Percentiles rank a stretch among this genome's conserved stretches.
These are phyloP conservation scores for Danaus melanippus DNA, from an alignment of 1,140 invertebrate species.

Conservation along the genomic window DNA sequence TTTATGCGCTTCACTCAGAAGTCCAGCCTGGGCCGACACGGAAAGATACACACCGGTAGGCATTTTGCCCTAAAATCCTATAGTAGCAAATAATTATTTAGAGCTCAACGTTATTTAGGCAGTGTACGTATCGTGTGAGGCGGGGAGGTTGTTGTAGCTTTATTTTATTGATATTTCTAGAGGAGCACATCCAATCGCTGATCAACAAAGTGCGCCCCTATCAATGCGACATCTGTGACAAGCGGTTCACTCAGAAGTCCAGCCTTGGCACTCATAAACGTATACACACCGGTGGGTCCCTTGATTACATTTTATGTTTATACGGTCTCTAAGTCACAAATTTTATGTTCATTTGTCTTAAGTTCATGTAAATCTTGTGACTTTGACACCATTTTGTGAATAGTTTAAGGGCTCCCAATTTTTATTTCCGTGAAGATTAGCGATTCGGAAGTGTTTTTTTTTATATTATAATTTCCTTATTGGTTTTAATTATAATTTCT, in stretches of 20 bases:
- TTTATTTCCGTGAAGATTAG: conserved; percentile 35
- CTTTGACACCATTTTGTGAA: conserved; percentile 69
- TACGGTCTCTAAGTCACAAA: conserved; percentile 64
- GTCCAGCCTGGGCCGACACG: conserved; percentile 73
- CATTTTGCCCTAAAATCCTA: conserved; percentile 70
- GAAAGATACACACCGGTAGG: conserved; percentile 73
- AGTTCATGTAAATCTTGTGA: conserved; percentile 44
- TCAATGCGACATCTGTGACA: conserved; percentile 83
- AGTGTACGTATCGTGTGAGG: conserved; percentile 33
- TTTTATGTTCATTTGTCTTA: conserved; percentile 22
- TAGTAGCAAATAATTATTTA: conserved; percentile 61
- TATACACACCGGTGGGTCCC: conserved; percentile 81
- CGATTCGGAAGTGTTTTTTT: conserved; percentile 48
- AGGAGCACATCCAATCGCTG: conserved; percentile 74
- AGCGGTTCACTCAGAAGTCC: conserved; percentile 84
- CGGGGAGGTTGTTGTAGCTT: conserved; percentile 58
- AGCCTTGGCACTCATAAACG: conserved; percentile 88
- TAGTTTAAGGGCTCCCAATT: conserved; percentile 68
- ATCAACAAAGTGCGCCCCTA: conserved; percentile 80
- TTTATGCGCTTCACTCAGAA: conserved; percentile 76
- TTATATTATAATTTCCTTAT: neutral
- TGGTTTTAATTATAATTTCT: too few species aligned
- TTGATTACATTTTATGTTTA: conserved; percentile 61
- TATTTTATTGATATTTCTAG: conserved; percentile 71
- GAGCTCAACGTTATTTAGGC: conserved; percentile 57